A percentile compares a stretch with the other conserved stretches of the same genome.
Evolutionary conservation across 2,888 invertebrate species (phyloP).

Genomic region (Callyntrura sp.): DNA sequence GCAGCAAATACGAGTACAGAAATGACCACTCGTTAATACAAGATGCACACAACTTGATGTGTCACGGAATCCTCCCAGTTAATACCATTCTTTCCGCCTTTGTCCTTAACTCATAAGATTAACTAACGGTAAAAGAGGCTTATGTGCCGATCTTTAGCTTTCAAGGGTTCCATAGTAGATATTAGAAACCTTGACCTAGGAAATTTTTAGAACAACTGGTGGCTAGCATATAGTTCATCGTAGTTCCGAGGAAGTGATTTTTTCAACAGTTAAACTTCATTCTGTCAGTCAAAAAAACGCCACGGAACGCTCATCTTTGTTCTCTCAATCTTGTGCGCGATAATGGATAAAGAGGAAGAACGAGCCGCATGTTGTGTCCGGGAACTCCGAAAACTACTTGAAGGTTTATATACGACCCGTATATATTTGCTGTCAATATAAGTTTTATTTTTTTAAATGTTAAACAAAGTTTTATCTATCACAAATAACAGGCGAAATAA

Average conservation of each 20-base stretch:
- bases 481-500: conserved; percentile 27
- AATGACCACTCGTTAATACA: neutral
- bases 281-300: neutral
- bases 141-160: neutral
- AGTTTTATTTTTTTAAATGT: neutral
- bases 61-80: neutral
- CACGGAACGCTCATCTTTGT: neutral
- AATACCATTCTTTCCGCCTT: conserved; percentile 15
- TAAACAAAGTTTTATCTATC: neutral
- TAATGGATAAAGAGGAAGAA: conserved; percentile 41
- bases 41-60: neutral
- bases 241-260: conserved; percentile 22
- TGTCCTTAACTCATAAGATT: conserved; percentile 60
- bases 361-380: conserved; percentile 1
- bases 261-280: neutral
- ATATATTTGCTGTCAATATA: neutral
- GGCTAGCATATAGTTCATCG: neutral
- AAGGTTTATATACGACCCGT: conserved; percentile 27
- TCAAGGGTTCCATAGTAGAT: neutral
- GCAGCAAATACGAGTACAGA: neutral
- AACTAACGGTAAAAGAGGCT: conserved; percentile 24
- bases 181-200: conserved; percentile 49
- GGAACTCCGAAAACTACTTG: conserved; percentile 47
- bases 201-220: neutral
- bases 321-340: neutral